Base-by-base conservation (phyloP, 2,888 invertebrate genomes). In the Sesia bembeciformis region DNA sequence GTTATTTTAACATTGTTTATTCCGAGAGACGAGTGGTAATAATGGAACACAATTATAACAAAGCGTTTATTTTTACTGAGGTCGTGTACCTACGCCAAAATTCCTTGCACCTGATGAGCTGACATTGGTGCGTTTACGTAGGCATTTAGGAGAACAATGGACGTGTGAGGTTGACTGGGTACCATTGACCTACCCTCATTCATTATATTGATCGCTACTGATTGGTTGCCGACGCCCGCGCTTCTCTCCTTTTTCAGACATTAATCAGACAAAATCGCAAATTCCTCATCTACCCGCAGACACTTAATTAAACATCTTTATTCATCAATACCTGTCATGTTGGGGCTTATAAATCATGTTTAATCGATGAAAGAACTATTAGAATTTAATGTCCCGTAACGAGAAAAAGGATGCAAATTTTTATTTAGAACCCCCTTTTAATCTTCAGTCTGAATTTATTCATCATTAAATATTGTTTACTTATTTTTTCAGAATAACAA, bases 1-100 rank as follows among this genome's bases (percentile, higher is more conserved):
- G 38, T 50, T 38, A 50, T 50, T 50, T 50, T 39, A 50, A 50
- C 50, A 50, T 46, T 60, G 70, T 68, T 71, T 79, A 77, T 78
- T 79, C 78, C 61, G 65, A 67, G 62, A 61, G 51, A 54, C 56
- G 57, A 56, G 58, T 59, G 61, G 57, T 60, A 65, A 77, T 78
- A 80, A 78, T 77, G 73, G 68, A 61, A 62, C 60, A 66, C 70
- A 72, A 73, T 75, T 76, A 71, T 69, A 78, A 67, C 63, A 67
- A 59, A 57, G 59, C 54, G 60, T 62, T 68, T 78, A 77, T 78
- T 81, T 76, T 68, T 62, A 76, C 62, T 69, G 69, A 80, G 83
- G 81, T 70, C 74, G 71, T 61, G 67, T 71, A 71, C 81, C 81
- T 81, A 77, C 77, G 78, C 78, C 70, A 66, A 74, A 67, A 74